Percentiles rank a stretch among this genome's conserved stretches.
Conservation (phyloP, 2,797 vertebrate species). For the Mionectes olivaceus region DNA sequence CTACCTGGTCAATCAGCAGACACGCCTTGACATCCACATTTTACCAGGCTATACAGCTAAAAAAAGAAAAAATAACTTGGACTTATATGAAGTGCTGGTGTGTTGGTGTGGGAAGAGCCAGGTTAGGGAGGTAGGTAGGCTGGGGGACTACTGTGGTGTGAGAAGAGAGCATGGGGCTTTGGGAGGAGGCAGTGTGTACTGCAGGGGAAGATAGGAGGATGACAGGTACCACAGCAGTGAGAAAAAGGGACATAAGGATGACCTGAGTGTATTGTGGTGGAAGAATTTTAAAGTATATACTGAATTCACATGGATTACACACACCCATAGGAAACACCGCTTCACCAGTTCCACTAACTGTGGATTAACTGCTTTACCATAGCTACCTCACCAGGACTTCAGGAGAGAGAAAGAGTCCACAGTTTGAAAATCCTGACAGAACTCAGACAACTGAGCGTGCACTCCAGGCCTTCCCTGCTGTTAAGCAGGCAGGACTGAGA, state of each 20-base stretch:
- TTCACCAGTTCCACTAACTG: not conserved
- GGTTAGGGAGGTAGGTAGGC: not conserved
- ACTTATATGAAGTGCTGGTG: not conserved
- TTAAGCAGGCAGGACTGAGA: not conserved
- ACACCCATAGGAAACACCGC: not conserved
- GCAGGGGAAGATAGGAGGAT: not conserved
- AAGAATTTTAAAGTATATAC: not conserved
- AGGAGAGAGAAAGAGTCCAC: not conserved
- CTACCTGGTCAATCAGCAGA: not conserved
- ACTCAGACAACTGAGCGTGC: not conserved
- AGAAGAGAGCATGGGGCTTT: not conserved
- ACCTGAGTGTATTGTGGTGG: not conserved
- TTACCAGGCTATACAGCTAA: not conserved
- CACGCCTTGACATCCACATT: not conserved
- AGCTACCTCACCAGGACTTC: not conserved
- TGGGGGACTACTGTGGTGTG: not conserved
- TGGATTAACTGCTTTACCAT: not conserved
- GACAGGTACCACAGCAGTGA: not conserved
- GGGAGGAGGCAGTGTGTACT: fast-evolving
- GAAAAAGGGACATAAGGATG: not conserved
- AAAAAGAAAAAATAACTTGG: not conserved
- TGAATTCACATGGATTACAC: not conserved
- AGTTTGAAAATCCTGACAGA: not conserved
- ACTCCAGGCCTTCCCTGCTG: not conserved
- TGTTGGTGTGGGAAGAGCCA: not conserved